Conservation (phyloP, 2,113 vertebrate species). For the Paramisgurnus dabryanus region DNA sequence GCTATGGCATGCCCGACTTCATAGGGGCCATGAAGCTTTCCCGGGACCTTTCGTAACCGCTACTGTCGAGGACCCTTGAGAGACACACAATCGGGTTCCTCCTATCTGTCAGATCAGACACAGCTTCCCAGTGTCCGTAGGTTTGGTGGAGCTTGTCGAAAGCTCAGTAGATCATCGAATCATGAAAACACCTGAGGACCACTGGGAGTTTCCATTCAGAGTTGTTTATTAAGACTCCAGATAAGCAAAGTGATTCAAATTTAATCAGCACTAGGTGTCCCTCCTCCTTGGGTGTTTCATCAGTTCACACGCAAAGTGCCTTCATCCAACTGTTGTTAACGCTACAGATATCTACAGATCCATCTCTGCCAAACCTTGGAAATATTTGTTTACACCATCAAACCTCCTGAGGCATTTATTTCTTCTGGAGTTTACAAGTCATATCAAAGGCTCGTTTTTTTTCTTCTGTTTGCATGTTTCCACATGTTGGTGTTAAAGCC, state of each 20-base stretch:
- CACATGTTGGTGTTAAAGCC: neutral
- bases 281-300: neutral
- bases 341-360: neutral
- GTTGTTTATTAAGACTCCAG: conserved; percentile 18
- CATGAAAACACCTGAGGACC: conserved; percentile 35
- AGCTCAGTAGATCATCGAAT: conserved; percentile 10
- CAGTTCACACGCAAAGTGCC: conserved; percentile 12
- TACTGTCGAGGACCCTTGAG: neutral
- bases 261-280: neutral
- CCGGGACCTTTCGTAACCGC: neutral
- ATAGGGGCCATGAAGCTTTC: conserved; percentile 16
- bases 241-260: conserved; percentile 10
- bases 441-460: too few relatives aligned
- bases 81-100: conserved; percentile 11
- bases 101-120: neutral
- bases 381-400: neutral
- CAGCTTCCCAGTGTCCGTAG: neutral
- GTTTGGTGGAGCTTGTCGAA: conserved; percentile 8
- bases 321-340: neutral
- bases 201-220: conserved; percentile 20
- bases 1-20: neutral
- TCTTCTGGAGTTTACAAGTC: too few relatives aligned
- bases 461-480: neutral
- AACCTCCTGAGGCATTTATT: neutral
- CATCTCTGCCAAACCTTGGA: neutral